A percentile compares a stretch with the other conserved stretches of the same genome.
Evolutionary conservation across 2,888 invertebrate genomes (phyloP).

Genomic region (Rotaria magnacalcarata): DNA sequence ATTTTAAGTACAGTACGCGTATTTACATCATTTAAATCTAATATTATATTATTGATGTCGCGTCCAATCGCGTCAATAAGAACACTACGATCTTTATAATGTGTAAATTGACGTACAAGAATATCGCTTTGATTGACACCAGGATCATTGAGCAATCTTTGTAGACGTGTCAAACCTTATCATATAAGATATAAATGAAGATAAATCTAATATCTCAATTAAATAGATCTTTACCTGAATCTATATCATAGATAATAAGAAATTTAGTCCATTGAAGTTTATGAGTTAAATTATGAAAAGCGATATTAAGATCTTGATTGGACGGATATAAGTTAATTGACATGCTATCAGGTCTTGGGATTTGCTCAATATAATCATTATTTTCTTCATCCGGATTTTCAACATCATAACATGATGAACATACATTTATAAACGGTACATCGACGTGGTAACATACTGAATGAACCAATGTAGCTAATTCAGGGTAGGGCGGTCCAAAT

Average conservation of each 20-base stretch:
- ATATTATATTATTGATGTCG: conserved; percentile 43
- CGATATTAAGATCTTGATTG: conserved; percentile 25
- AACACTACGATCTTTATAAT: conserved; percentile 14
- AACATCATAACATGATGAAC: conserved; percentile 10
- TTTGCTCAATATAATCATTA: neutral
- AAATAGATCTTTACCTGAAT: neutral
- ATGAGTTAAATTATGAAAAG: conserved; percentile 20
- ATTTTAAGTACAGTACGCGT: conserved; percentile 39
- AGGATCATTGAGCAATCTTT: conserved; percentile 1
- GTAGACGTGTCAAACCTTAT: conserved; percentile 25
- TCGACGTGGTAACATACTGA: conserved; percentile 34
- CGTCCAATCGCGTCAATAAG: conserved; percentile 10
- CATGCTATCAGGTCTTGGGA: neutral
- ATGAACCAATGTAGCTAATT: conserved; percentile 31
- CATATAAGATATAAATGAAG: neutral
- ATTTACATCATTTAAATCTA: conserved; percentile 41
- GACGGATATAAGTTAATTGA: conserved; percentile 30
- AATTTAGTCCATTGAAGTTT: conserved; percentile 13
- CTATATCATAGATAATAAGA: conserved; percentile 14
- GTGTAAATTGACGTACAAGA: conserved; percentile 30
- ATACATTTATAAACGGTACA: conserved; percentile 27
- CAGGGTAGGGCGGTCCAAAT: conserved; percentile 32
- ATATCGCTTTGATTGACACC: conserved; percentile 34
- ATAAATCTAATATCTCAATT: neutral
- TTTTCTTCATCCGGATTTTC: neutral